phyloP scores from a whole-genome alignment of 2,888 invertebrate genomes.

The Thysanoteuthis rhombus region DNA sequence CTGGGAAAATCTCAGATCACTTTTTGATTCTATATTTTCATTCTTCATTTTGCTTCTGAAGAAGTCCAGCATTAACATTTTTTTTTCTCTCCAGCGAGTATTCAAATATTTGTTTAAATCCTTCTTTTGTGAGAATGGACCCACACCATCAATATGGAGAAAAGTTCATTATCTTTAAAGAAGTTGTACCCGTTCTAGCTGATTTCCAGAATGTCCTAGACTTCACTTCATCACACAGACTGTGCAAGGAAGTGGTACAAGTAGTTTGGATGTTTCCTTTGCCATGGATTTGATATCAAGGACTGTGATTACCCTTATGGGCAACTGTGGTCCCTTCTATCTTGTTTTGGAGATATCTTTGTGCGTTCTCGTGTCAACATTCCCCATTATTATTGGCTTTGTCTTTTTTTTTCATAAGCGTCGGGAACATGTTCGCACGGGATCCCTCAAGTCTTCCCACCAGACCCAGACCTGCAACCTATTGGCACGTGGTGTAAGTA shows the following conservation, averaged over 20 bases:
- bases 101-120: not conserved
- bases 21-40: not conserved
- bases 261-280: not conserved
- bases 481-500: conserved; percentile 50
- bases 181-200: not conserved
- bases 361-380: conserved; percentile 38
- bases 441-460: conserved; percentile 50
- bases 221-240: not conserved
- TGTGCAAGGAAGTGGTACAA: not conserved
- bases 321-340: conserved; percentile 25
- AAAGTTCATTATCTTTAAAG: not conserved
- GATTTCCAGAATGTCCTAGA: not conserved
- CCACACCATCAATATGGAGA: not conserved
- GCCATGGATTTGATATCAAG: conserved; percentile 24
- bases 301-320: conserved; percentile 28
- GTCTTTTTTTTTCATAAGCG: conserved; percentile 55
- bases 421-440: conserved; percentile 55
- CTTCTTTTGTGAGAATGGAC: not conserved
- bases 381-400: conserved; percentile 40
- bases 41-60: not conserved
- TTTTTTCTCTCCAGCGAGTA: not conserved
- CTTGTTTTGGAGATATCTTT: conserved; percentile 38
- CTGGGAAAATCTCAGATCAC: not conserved
- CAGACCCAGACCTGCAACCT: conserved; percentile 55
- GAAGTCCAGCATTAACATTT: not conserved